A percentile compares a stretch with the other conserved stretches of the same genome.
phyloP scores from a whole-genome alignment of 1,140 invertebrate species.

The Papilio aristodemus region DNA sequence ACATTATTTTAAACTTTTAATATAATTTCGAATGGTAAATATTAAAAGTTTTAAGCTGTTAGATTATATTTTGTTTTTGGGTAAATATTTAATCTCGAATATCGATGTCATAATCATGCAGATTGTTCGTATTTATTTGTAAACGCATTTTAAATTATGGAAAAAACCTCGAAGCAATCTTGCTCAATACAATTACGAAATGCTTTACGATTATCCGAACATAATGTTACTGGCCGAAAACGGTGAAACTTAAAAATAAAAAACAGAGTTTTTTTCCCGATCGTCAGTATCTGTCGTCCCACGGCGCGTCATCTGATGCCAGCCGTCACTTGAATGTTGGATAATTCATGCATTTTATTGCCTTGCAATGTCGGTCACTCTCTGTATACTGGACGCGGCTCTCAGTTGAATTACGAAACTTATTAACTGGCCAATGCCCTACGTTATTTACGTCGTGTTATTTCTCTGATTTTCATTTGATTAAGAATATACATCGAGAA shows the following conservation, averaged over 20 bases:
- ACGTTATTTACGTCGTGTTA: background rate
- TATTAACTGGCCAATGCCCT: conserved; percentile 26
- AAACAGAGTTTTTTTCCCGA: conserved; percentile 1
- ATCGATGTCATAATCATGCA: background rate
- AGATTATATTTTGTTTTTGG: conserved; percentile 7
- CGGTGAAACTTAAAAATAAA: conserved; percentile 25
- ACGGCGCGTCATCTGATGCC: conserved; percentile 37
- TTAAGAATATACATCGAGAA: background rate
- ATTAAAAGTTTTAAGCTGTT: background rate
- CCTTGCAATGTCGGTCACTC: conserved; percentile 34
- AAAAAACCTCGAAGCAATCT: conserved; percentile 8
- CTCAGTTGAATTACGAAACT: conserved; percentile 37
- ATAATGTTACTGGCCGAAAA: conserved; percentile 20
- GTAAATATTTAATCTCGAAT: background rate
- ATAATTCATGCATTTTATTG: conserved; percentile 39
- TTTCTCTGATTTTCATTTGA: conserved; percentile 16
- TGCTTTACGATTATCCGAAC: conserved; percentile 24
- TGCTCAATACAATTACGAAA: conserved; percentile 22
- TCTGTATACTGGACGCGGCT: conserved; percentile 14
- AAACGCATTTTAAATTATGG: conserved; percentile 1
- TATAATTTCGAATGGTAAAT: background rate
- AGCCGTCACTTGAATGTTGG: conserved; percentile 36
- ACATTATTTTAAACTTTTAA: background rate
- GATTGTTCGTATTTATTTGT: background rate
- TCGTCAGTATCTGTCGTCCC: conserved; percentile 29